Percentiles rank a stretch among this genome's conserved stretches.
These are phyloP conservation scores for Rhyacichthys aspro DNA, from an alignment of 2,797 vertebrate species.

Conservation along the genomic window DNA sequence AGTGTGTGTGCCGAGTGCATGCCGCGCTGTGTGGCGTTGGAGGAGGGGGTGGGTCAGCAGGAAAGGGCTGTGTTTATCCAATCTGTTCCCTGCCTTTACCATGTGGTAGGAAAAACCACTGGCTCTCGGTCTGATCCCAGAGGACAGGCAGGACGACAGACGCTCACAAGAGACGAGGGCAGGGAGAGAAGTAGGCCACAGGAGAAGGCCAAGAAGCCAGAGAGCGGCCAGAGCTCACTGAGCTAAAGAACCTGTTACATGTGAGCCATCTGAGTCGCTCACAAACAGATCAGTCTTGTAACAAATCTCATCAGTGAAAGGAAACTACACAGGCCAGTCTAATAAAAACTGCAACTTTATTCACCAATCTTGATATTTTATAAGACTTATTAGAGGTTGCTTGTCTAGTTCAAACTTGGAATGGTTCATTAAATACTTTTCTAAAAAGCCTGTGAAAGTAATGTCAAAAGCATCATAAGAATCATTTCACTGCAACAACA, in stretches of 20 bases:
- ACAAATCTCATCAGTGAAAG: too few relatives aligned
- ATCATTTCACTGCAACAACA: neutral
- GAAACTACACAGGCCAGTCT: too few relatives aligned
- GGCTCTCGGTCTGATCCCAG: slow-evolving; percentile 65
- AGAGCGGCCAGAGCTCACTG: slow-evolving; percentile 20
- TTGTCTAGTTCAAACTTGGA: too few relatives aligned
- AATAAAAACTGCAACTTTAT: too few relatives aligned
- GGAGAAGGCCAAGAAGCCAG: slow-evolving; percentile 53
- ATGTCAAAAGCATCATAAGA: neutral
- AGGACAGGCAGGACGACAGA: slow-evolving; percentile 58
- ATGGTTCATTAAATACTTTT: too few relatives aligned
- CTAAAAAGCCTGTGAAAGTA: too few relatives aligned
- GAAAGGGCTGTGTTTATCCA: slow-evolving; percentile 77
- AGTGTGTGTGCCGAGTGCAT: slow-evolving; percentile 40
- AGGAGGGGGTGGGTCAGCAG: slow-evolving; percentile 62
- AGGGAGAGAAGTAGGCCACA: slow-evolving; percentile 49
- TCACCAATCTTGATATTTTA: too few relatives aligned
- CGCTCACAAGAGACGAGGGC: slow-evolving; percentile 3
- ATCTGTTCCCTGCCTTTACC: slow-evolving; percentile 76
- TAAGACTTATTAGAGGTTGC: too few relatives aligned
- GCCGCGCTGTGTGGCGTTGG: slow-evolving; percentile 16
- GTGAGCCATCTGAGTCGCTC: slow-evolving; percentile 2
- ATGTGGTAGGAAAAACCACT: slow-evolving; percentile 75
- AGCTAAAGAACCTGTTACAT: slow-evolving; percentile 50
- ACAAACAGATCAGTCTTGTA: neutral